Base-by-base conservation (phyloP, 2,113 vertebrate genomes). In the Sapayoa aenigma region DNA sequence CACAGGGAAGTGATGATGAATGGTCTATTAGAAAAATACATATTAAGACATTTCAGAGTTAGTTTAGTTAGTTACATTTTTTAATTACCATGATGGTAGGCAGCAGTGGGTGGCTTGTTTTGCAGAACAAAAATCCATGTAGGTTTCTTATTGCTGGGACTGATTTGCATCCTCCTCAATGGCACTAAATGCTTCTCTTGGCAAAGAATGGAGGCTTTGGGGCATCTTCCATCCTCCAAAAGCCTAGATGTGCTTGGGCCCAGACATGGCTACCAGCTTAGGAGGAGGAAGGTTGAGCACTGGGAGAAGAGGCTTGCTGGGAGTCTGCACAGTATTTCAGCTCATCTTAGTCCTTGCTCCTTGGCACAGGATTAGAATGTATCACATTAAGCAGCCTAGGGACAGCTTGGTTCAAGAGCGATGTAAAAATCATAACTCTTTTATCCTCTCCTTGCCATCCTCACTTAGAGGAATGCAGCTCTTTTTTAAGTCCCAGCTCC, bases 231-330 rank as follows among this genome's bases (percentile, higher is more conserved):
- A 11, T 14, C 17, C 9, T 25, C n/a, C 4, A 9, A 17, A 67
- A 73, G 17, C 12, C 28, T 41, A 6, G 9, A 17, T 39, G 33
- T 0, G 2, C 19, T 67, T 1, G 1, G 15, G 56, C 35, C 37
- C 12, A 21, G 37, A 12, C 14, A 66, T 59, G 39, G 25, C 35
- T 66, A 31, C 37, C 47, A 11, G 13, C 8, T 42, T 35, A 20
- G 22, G 13, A 72, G 63, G 7, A 50, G 31, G 21, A 44, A 55
- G 20, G 59, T n/a, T 44, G 41, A n/a, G 58, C 24, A 4, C 19
- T 6, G 18, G 11, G 41, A 42, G n/a, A n/a, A n/a, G n/a, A n/a
- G n/a, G n/a, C n/a, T n/a, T n/a, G n/a, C n/a, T n/a, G n/a, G n/a
- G n/a, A n/a, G n/a, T n/a, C n/a, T n/a, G n/a, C n/a, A n/a, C n/a